These are phyloP conservation scores for Porites australiensis DNA, from an alignment of 64 coral and sea anemone species.

Conservation along the genomic window DNA sequence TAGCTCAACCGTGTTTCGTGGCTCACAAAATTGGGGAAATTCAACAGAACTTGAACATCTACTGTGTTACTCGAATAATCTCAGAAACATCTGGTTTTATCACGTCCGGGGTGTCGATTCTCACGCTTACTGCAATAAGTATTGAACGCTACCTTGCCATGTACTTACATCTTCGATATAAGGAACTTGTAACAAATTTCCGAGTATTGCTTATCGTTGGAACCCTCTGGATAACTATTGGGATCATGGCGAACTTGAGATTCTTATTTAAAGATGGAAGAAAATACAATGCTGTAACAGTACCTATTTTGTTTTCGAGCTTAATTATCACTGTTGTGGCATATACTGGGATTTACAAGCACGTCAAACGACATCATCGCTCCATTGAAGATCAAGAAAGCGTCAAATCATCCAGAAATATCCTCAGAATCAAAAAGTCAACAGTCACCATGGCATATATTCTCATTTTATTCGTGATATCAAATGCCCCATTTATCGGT, in stretches of 20 bases:
- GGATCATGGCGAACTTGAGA: not conserved
- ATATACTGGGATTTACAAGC: slow-evolving; percentile 12
- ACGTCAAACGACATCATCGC: slow-evolving; percentile 20
- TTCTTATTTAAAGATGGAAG: slow-evolving; percentile 9
- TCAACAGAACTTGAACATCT: not conserved
- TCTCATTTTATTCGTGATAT: slow-evolving; percentile 68
- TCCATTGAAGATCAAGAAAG: slow-evolving; percentile 1
- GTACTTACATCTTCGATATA: slow-evolving; percentile 9
- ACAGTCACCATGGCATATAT: slow-evolving; percentile 76
- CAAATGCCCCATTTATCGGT: slow-evolving; percentile 54
- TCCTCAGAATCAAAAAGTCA: slow-evolving; percentile 55
- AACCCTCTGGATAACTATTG: not conserved
- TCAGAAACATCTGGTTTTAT: not conserved
- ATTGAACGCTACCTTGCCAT: slow-evolving; percentile 13
- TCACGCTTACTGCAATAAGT: slow-evolving; percentile 25
- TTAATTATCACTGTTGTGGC: slow-evolving; percentile 19
- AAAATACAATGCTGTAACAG: not conserved
- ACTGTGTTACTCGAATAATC: slow-evolving; percentile 12
- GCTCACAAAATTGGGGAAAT: slow-evolving; percentile 32
- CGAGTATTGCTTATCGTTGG: not conserved
- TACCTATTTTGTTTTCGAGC: not conserved
- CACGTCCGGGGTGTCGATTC: not conserved
- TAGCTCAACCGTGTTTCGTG: slow-evolving; percentile 20
- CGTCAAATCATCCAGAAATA: not conserved
- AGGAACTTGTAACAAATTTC: slow-evolving; percentile 23